phyloP scores from a whole-genome alignment of 2,113 vertebrate species.

The Helogale parvula region DNA sequence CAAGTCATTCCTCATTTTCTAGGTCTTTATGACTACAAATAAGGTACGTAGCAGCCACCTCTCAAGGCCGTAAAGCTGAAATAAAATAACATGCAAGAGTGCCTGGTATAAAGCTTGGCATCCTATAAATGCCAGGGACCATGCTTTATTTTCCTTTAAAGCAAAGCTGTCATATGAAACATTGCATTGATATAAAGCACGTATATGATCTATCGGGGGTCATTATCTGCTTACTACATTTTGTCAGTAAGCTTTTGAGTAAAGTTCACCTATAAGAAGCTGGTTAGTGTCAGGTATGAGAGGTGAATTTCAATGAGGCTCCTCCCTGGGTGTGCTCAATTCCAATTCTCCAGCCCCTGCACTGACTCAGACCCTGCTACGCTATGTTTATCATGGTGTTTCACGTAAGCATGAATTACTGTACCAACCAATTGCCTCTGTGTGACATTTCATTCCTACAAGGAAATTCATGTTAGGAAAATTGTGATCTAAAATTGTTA shows the following conservation, averaged over 20 bases:
- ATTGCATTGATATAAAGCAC: constrained; percentile 10
- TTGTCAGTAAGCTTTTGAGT: constrained; percentile 52
- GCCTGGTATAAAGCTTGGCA: constrained; percentile 22
- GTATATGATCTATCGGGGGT: not conserved
- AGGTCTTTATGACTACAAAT: not conserved
- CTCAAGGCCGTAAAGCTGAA: not conserved
- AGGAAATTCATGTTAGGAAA: not conserved
- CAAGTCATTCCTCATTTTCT: constrained; percentile 14
- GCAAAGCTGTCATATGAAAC: constrained; percentile 55
- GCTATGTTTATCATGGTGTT: not conserved
- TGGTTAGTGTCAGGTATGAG: not conserved
- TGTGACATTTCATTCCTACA: not conserved
- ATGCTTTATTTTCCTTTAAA: constrained; percentile 63
- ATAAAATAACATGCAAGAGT: not conserved
- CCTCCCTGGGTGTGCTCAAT: not conserved
- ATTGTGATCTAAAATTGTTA: not conserved
- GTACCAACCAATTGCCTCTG: not conserved
- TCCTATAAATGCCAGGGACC: constrained; percentile 27
- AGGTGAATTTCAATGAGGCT: constrained; percentile 44
- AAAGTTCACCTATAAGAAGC: constrained; percentile 25
- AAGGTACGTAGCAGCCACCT: not conserved
- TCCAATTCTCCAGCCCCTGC: not conserved
- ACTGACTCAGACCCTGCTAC: not conserved
- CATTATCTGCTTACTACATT: constrained; percentile 48
- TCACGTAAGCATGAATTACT: not conserved